phyloP scores from a whole-genome alignment of 2,888 invertebrate species.

The Synanthedon tipuliformis region DNA sequence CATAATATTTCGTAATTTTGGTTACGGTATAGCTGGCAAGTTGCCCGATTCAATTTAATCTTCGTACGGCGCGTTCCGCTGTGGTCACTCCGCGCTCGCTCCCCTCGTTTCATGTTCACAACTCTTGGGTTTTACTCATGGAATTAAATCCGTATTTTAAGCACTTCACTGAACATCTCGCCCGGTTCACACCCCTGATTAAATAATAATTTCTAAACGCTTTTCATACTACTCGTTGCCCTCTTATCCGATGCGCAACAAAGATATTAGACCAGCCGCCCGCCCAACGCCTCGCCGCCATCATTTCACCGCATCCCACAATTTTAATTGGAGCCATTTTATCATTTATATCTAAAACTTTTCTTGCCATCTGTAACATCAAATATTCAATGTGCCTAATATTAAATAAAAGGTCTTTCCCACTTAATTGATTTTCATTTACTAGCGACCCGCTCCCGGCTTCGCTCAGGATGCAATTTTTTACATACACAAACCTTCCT shows the following conservation, averaged over 20 bases:
- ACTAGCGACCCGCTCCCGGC: no score
- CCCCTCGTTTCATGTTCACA: conserved; percentile 28
- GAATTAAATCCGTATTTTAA: conserved; percentile 33
- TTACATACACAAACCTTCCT: no score
- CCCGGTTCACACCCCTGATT: conserved; percentile 5
- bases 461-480: no score
- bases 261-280: neutral
- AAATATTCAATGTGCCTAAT: no score
- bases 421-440: no score
- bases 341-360: neutral
- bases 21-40: conserved; percentile 36
- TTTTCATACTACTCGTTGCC: conserved; percentile 2
- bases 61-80: conserved; percentile 42
- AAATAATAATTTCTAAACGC: conserved; percentile 13
- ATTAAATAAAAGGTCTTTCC: no score
- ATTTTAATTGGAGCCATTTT: neutral
- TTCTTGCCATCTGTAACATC: no score
- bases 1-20: conserved; percentile 57
- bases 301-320: neutral
- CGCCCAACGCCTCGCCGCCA: neutral
- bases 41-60: conserved; percentile 59
- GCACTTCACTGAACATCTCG: conserved; percentile 12
- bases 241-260: neutral
- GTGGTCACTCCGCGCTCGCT: conserved; percentile 48
- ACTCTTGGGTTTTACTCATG: conserved; percentile 19